Evolutionary conservation across 37 sponge, comb jelly and placozoan species (phyloP).

Genomic region (Spongia lamella): DNA sequence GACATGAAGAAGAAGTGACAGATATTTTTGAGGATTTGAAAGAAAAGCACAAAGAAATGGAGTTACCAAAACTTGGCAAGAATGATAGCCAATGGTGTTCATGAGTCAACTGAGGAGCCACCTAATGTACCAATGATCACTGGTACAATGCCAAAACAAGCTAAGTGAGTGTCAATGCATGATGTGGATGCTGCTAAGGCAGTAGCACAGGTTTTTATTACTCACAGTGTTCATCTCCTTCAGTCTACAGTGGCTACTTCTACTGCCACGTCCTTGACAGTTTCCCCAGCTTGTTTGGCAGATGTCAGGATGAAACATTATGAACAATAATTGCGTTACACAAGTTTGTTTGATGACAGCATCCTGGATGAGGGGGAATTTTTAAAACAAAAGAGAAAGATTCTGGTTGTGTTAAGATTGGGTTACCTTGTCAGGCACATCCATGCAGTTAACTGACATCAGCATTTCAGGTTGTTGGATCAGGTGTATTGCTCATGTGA

Average conservation of each 20-base stretch:
- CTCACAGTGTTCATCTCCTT: not conserved
- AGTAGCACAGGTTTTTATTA: not conserved
- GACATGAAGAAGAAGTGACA: slow-evolving; percentile 9
- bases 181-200: slow-evolving; percentile 11
- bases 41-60: slow-evolving; percentile 10
- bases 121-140: slow-evolving; percentile 23
- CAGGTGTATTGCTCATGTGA: too few species aligned
- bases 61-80: slow-evolving; percentile 6
- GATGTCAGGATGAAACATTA: slow-evolving; percentile 26
- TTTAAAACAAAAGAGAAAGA: slow-evolving; percentile 8
- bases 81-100: slow-evolving; percentile 6
- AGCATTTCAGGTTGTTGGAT: too few species aligned
- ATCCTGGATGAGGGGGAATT: slow-evolving; percentile 5
- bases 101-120: slow-evolving; percentile 7
- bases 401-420: slow-evolving; percentile 8
- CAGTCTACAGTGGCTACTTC: not conserved
- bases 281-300: slow-evolving; percentile 6
- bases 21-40: slow-evolving; percentile 7
- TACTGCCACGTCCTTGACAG: not conserved
- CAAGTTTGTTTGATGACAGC: slow-evolving; percentile 11
- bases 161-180: slow-evolving; percentile 8
- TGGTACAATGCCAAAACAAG: slow-evolving; percentile 1
- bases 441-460: too few species aligned
- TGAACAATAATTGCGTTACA: not conserved
- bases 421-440: too few species aligned